These are phyloP conservation scores for Phocoena sinus DNA, from an alignment of 2,113 vertebrate genomes.

Conservation along the genomic window DNA sequence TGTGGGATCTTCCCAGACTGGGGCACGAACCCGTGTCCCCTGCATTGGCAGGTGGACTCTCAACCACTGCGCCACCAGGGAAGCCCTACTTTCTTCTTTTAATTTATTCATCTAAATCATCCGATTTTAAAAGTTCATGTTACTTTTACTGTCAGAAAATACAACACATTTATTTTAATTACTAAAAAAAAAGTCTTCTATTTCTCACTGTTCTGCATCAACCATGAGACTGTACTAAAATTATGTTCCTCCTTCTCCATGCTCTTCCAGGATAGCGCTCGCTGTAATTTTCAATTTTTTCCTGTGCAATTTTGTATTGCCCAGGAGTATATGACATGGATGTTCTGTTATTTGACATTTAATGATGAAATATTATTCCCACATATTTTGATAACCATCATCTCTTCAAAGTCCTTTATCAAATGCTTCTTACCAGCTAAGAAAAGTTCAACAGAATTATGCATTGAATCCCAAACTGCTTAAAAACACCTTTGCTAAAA, in stretches of 20 bases:
- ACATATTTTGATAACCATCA: not conserved
- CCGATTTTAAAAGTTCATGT: not conserved
- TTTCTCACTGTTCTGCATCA: not conserved
- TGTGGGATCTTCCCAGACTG: too few relatives aligned
- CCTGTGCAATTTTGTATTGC: not conserved
- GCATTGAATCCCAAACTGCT: not conserved
- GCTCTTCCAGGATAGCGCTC: not conserved
- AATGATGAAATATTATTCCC: constrained; percentile 22
- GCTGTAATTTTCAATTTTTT: not conserved
- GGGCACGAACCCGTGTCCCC: too few relatives aligned
- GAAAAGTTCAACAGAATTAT: constrained; percentile 22
- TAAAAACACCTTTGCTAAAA: not conserved
- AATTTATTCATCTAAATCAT: not conserved
- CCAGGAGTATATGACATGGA: not conserved
- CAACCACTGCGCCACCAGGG: too few relatives aligned
- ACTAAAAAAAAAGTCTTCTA: not conserved
- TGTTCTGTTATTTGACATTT: not conserved
- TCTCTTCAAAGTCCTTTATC: constrained; percentile 2
- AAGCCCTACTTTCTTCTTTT: not conserved
- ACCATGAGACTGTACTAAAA: not conserved
- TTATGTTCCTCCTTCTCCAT: not conserved
- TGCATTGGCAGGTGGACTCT: too few relatives aligned
- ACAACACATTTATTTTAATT: not conserved
- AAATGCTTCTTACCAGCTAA: constrained; percentile 21
- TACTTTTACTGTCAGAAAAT: not conserved